Conservation (phyloP, 2,888 invertebrate genomes). For the Tenthredo distinguenda region DNA sequence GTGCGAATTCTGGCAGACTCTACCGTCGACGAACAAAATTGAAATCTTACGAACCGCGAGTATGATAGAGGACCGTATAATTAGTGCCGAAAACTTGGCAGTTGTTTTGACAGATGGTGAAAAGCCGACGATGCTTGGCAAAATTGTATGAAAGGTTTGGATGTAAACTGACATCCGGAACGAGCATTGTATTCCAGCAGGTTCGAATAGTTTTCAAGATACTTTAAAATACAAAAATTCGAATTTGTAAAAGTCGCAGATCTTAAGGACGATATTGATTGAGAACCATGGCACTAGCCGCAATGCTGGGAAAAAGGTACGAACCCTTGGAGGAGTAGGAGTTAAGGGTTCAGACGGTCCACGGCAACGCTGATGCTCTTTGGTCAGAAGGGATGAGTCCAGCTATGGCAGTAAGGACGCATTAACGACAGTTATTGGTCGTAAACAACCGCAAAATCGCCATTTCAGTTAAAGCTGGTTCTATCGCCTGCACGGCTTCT, state of each 20-base stretch:
- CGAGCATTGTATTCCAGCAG: background rate
- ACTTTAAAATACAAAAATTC: background rate
- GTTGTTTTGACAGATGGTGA: background rate
- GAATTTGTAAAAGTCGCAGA: background rate
- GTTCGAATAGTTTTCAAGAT: background rate
- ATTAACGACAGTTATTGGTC: slow-evolving; percentile 54
- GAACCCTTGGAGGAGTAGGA: background rate
- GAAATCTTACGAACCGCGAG: background rate
- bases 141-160: too few relatives aligned
- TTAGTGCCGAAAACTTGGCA: background rate
- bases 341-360: slow-evolving; percentile 3
- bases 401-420: slow-evolving; percentile 49
- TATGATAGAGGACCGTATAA: background rate
- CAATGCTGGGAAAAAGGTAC: slow-evolving; percentile 15
- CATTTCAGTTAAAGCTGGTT: slow-evolving; percentile 45
- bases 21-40: background rate
- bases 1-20: background rate
- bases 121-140: background rate
- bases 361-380: background rate
- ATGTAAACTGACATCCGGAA: background rate
- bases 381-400: slow-evolving; percentile 33
- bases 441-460: slow-evolving; percentile 54
- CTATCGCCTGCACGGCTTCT: slow-evolving; percentile 38
- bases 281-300: background rate
- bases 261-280: background rate